These are phyloP conservation scores for Kryptopterus vitreolus DNA, from an alignment of 2,797 vertebrate genomes.

Conservation along the genomic window DNA sequence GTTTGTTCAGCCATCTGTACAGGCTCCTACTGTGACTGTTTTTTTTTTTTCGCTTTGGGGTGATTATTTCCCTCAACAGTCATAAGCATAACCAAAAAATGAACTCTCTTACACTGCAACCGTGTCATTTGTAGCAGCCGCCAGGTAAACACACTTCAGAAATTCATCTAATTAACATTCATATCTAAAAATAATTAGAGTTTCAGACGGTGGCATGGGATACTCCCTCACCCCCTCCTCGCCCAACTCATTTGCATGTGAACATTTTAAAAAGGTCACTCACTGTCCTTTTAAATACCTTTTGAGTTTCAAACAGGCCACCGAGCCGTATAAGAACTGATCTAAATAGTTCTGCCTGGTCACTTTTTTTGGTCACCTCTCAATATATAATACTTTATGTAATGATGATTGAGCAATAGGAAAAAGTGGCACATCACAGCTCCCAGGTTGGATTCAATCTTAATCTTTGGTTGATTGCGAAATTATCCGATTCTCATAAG, in stretches of 20 bases:
- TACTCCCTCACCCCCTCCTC: conserved; percentile 56
- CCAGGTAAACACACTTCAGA: conserved; percentile 60
- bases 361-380: neutral
- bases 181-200: conserved; percentile 79
- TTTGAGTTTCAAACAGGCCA: neutral
- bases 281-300: neutral
- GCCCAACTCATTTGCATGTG: conserved; percentile 63
- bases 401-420: neutral
- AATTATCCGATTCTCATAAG: neutral
- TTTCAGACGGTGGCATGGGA: conserved; percentile 68
- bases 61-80: conserved; percentile 45
- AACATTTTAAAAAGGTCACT: neutral
- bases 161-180: conserved; percentile 79
- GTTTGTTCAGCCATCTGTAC: conserved; percentile 50
- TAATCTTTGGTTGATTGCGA: neutral
- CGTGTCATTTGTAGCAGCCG: conserved; percentile 60
- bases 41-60: conserved; percentile 41
- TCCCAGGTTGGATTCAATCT: neutral
- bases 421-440: neutral
- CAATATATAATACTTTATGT: neutral
- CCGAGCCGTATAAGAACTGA: neutral
- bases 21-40: conserved; percentile 39
- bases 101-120: conserved; percentile 42
- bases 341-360: neutral
- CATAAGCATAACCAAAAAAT: conserved; percentile 59